Evolutionary conservation across 2,113 vertebrate species (phyloP).

Genomic region (Ardeotis arabs): DNA sequence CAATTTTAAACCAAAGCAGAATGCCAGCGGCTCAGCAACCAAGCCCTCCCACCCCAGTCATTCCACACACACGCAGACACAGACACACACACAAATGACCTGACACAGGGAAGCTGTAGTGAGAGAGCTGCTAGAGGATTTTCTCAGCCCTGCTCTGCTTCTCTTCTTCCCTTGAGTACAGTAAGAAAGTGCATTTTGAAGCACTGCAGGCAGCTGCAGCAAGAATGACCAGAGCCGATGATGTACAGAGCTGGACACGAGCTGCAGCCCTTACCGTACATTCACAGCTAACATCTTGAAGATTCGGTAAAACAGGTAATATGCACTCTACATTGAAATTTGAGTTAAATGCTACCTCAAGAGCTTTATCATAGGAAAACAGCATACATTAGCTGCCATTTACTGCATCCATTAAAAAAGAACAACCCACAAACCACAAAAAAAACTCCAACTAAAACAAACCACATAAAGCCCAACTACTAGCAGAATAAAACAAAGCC

Average conservation of each 20-base stretch:
- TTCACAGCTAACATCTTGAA: background rate
- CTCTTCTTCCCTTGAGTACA: background rate
- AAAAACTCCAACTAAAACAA: background rate
- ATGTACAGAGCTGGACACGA: background rate
- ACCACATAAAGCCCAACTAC: background rate
- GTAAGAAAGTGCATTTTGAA: background rate
- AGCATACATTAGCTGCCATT: background rate
- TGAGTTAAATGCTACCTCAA: background rate
- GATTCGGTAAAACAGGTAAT: background rate
- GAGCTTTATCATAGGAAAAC: background rate
- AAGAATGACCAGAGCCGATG: background rate
- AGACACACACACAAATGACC: no score
- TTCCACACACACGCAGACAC: background rate
- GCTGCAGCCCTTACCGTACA: background rate
- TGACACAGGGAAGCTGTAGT: background rate
- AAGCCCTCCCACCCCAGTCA: background rate
- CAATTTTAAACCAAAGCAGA: background rate
- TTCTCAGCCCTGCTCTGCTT: background rate
- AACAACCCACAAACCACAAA: background rate
- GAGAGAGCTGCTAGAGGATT: background rate
- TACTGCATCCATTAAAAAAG: background rate
- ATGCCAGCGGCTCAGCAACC: background rate
- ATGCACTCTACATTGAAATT: background rate
- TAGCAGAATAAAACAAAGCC: background rate
- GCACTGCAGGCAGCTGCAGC: background rate